Evolutionary conservation across 2,888 invertebrate species (phyloP).

Genomic region (Microdon myrmicae): DNA sequence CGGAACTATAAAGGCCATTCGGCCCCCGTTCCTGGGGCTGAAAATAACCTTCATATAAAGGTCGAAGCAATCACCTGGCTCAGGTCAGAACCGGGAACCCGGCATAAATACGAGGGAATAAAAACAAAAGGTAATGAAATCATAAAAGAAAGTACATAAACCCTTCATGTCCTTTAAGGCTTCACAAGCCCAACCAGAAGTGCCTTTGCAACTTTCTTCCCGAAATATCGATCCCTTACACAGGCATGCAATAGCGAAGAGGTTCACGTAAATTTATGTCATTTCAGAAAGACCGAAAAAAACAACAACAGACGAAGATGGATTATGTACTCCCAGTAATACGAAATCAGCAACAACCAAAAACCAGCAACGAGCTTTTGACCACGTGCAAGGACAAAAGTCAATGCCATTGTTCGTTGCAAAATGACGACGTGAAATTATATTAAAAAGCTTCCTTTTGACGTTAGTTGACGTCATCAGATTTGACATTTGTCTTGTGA

Average conservation of each 20-base stretch:
- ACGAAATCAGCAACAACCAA: slow-evolving; percentile 14
- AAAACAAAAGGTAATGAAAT: slow-evolving; percentile 10
- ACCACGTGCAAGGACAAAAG: slow-evolving; percentile 41
- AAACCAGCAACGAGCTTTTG: slow-evolving; percentile 27
- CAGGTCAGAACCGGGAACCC: slow-evolving; percentile 10
- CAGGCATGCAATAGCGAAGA: slow-evolving; percentile 6
- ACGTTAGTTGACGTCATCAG: too few relatives aligned
- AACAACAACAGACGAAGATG: too few relatives aligned
- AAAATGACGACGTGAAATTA: background rate
- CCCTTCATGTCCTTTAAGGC: slow-evolving; percentile 20
- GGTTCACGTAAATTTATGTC: slow-evolving; percentile 1
- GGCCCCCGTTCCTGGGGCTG: too few relatives aligned
- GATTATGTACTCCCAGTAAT: slow-evolving; percentile 29
- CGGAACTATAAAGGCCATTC: too few relatives aligned
- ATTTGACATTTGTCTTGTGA: too few relatives aligned
- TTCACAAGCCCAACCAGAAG: too few relatives aligned
- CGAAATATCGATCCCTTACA: slow-evolving; percentile 5
- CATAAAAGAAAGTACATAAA: slow-evolving; percentile 39
- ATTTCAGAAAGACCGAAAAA: too few relatives aligned
- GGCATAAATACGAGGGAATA: background rate
- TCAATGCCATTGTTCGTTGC: slow-evolving; percentile 36
- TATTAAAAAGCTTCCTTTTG: background rate
- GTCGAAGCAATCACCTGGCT: slow-evolving; percentile 43
- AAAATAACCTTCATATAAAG: slow-evolving; percentile 43
- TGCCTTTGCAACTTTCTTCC: slow-evolving; percentile 15